These are phyloP conservation scores for Heteropelma amictum DNA, from an alignment of 2,888 invertebrate species.

Conservation along the genomic window DNA sequence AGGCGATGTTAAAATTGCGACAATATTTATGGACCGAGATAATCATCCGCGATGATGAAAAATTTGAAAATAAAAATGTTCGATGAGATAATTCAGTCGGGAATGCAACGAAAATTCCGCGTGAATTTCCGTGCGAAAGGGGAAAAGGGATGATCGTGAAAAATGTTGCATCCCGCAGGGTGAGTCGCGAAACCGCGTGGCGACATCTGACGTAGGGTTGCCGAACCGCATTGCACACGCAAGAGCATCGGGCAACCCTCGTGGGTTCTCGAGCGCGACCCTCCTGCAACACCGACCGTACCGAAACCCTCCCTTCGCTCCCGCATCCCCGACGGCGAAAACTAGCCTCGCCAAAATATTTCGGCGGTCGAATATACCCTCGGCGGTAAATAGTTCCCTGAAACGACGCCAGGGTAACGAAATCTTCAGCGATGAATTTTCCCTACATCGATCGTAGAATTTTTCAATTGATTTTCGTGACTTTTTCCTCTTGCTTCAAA, in stretches of 20 bases:
- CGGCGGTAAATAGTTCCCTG: slow-evolving; percentile 74
- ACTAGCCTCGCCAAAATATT: slow-evolving; percentile 59
- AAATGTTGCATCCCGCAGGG: background rate
- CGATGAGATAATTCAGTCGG: too few species aligned
- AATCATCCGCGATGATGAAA: too few species aligned
- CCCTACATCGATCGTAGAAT: too few species aligned
- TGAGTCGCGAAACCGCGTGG: slow-evolving; percentile 64
- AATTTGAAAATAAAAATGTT: too few species aligned
- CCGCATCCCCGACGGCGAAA: slow-evolving; percentile 60
- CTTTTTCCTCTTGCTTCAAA: too few species aligned
- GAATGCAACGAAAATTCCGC: too few species aligned
- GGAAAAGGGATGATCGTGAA: background rate
- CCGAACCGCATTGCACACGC: slow-evolving; percentile 56
- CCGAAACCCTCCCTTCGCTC: slow-evolving; percentile 71
- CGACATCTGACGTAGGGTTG: slow-evolving; percentile 75
- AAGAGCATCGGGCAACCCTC: background rate
- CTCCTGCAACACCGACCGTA: slow-evolving; percentile 75
- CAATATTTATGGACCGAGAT: too few species aligned
- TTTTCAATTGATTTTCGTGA: too few species aligned
- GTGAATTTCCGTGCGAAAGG: background rate
- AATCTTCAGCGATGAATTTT: background rate
- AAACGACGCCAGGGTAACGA: slow-evolving; percentile 70
- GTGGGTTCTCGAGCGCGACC: slow-evolving; percentile 59
- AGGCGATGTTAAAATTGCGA: slow-evolving; percentile 8
- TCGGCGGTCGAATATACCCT: slow-evolving; percentile 67